Evolutionary conservation across 2,797 vertebrate genomes (phyloP).

Genomic region (Pangasius djambal): DNA sequence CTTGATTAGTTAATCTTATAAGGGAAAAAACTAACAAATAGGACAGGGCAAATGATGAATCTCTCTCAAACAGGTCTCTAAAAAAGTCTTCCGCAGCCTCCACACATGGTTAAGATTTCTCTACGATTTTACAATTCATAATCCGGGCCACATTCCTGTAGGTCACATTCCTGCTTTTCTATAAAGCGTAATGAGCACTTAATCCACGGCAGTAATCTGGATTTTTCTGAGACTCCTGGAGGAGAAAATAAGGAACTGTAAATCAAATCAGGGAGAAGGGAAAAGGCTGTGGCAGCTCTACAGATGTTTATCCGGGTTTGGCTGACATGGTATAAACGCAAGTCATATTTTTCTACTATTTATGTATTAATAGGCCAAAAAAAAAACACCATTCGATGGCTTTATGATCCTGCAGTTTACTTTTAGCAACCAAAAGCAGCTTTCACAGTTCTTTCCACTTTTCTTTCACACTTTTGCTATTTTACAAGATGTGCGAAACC

Average conservation of each 20-base stretch:
- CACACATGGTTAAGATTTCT: background rate
- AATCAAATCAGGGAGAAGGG: background rate
- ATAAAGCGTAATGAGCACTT: background rate
- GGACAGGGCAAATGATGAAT: too few species aligned
- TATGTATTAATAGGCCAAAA: background rate
- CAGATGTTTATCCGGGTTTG: background rate
- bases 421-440: background rate
- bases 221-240: background rate
- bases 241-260: background rate
- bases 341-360: background rate
- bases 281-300: background rate
- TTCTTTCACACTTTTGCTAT: background rate
- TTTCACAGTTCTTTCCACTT: background rate
- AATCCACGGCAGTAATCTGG: background rate
- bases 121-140: background rate
- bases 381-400: too few species aligned
- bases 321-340: background rate
- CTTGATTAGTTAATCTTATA: background rate
- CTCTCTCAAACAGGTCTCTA: too few species aligned
- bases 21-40: background rate
- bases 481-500: background rate
- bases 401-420: background rate
- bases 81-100: background rate
- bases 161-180: background rate
- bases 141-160: background rate